Evolutionary conservation across 2,797 vertebrate genomes (phyloP), one percentile per base, ranked within the genome.

Genomic region (Dendrocincla fuliginosa): DNA sequence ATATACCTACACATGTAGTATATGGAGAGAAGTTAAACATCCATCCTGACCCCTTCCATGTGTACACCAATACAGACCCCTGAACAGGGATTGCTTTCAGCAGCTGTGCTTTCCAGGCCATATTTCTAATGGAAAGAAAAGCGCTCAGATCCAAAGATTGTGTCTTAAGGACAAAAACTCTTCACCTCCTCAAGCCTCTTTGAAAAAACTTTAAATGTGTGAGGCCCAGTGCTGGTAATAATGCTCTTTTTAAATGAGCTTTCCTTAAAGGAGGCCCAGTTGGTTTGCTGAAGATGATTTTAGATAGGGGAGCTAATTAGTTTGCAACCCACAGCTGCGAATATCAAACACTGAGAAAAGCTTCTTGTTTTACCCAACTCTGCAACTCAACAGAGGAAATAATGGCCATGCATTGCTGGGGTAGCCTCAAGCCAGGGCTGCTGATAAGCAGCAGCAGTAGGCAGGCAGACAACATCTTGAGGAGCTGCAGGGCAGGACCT

Each of bases 401-500:
- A 93, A 91, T 84, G 69, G 42, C 33, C 67, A 10, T 44, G 67
- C 56, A 47, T 28, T 90, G 83, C 89, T 65, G 44, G 35, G 55
- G 37, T 88, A 82, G 89, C 95, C 95, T 81, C 82, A 15, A 91
- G 95, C 60, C 67, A 88, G 77, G 37, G 67, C 55, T 84, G 70
- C 80, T 95, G 95, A 95, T 96, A 95, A 96, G 87, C 84, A 89
- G 77, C 64, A 76, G 69, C 52, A 89, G 22, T 11, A 18, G 69
- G 81, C 59, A 79, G 78, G 57, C 57, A 93, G 80, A 91, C 61
- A 90, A 83, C 41, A 84, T 71, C 71, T 68, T 5, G 1, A 76
- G 71, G 56, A 92, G 78, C 93, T 5, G 10, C 67, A 77, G 93
- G 87, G 80, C 63, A 89, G 44, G 67, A 65, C 33, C 52, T 9